These are phyloP conservation scores for Fragum fragum DNA, from an alignment of 2,888 invertebrate species.

Conservation along the genomic window DNA sequence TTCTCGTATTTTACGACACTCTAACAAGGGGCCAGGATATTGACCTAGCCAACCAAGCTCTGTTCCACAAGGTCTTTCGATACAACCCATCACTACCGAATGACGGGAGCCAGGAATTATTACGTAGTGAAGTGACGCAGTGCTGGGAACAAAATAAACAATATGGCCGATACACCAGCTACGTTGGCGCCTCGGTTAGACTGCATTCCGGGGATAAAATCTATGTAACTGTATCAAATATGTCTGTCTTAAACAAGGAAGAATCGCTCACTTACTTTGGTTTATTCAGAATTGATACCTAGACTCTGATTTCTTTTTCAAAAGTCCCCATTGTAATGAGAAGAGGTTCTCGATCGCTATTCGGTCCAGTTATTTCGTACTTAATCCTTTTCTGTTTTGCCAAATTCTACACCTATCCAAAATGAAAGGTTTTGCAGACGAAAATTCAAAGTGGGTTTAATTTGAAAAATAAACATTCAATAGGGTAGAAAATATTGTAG, in stretches of 20 bases:
- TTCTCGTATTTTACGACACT: slow-evolving; percentile 60
- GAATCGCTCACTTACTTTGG: slow-evolving; percentile 51
- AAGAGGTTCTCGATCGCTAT: no score
- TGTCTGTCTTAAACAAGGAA: slow-evolving; percentile 34
- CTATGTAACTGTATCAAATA: slow-evolving; percentile 66
- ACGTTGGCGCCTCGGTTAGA: slow-evolving; percentile 64
- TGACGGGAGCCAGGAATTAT: slow-evolving; percentile 65
- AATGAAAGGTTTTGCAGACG: no score
- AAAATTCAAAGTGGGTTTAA: no score
- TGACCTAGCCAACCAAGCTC: slow-evolving; percentile 38
- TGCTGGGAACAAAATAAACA: slow-evolving; percentile 68
- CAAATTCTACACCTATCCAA: no score
- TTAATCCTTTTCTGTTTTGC: no score
- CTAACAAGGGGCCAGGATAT: not conserved
- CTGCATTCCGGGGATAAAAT: slow-evolving; percentile 68
- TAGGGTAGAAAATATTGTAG: no score
- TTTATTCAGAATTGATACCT: slow-evolving; percentile 52
- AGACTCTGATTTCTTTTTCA: not conserved
- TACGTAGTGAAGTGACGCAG: slow-evolving; percentile 68
- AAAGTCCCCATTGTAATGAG: no score
- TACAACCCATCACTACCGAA: slow-evolving; percentile 68
- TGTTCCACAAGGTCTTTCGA: slow-evolving; percentile 70
- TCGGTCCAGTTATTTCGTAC: no score
- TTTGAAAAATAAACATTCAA: no score
- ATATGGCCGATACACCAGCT: slow-evolving; percentile 71